Evolutionary conservation across 2,113 vertebrate species (phyloP), one percentile per base, ranked within the genome.

Genomic region (Heterocephalus glaber): DNA sequence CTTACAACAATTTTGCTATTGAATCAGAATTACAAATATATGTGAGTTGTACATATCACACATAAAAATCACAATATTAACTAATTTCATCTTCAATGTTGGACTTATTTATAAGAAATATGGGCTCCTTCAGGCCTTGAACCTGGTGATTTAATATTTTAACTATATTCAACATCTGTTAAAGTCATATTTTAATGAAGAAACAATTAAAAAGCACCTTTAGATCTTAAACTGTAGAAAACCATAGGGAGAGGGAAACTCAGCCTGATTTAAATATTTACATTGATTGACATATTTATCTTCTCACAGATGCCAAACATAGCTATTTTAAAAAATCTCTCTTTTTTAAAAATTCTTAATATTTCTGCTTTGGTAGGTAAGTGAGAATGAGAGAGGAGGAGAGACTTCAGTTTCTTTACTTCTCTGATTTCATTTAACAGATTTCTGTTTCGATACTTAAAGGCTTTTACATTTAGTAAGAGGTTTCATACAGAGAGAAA

Each of bases 141-240:
- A 30, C 76, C 44, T 58, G 44, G 17, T 54, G 12, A 17, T 79
- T 54, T 79, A 20, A 79, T 30, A 77, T 30, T 49, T 47, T 28
- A 33, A 49, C 28, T 49, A 8, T 77, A 77, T 49, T 77, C 44
- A 33, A 49, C 44, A 79, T 52, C 47, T 52, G 76, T 26, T 79
- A 79, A 95, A 95, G 47, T 79, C 81, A 54, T 7, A 41, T 66
- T 82, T 90, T 80, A 52, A 90, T 92, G 24, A 68, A 92, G 12
- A 95, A 94, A 60, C 2, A 26, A 70, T 44, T 84, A 92, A 82
- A 95, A 91, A 96, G 90, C 52, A 63, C 7, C 80, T 60, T 89
- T 54, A 87, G 14, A 81, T 70, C 58, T 94, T 90, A 76, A 35
- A 24, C 2, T n/a, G 9, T 38, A 58, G 33, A 54, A 89, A 86